phyloP scores from a whole-genome alignment of 2,113 vertebrate species.

The Gobiocypris rarus region DNA sequence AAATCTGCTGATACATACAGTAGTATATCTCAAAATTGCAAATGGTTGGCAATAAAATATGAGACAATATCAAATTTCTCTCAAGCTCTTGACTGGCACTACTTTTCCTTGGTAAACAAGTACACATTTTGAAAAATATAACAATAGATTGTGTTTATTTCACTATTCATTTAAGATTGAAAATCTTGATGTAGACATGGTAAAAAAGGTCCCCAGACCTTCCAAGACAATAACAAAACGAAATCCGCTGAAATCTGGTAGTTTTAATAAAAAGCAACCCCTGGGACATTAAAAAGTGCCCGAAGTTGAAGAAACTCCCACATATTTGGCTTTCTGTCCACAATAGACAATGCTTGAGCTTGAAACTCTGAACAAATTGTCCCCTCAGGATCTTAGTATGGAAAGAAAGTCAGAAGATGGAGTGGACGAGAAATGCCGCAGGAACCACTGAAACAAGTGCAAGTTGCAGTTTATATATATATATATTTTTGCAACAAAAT shows the following conservation, averaged over 20 bases:
- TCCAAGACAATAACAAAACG: background rate
- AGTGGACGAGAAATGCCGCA: background rate
- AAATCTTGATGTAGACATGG: background rate
- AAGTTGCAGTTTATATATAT: background rate
- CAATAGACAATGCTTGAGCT: conserved; percentile 8
- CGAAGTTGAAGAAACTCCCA: conserved; percentile 23
- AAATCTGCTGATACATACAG: too few species aligned
- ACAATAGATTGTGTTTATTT: background rate
- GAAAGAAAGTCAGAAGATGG: background rate
- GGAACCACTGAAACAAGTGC: background rate
- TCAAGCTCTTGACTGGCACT: background rate
- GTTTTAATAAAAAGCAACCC: conserved; percentile 10
- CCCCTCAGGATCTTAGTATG: conserved; percentile 25
- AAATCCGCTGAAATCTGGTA: conserved; percentile 10
- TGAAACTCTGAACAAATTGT: conserved; percentile 12
- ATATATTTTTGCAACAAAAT: background rate
- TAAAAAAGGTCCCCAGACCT: background rate
- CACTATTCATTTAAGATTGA: background rate
- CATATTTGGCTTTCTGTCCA: conserved; percentile 20
- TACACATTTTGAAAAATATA: background rate
- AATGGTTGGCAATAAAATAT: background rate
- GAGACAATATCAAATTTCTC: background rate
- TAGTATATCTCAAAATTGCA: background rate
- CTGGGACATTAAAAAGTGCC: conserved; percentile 4
- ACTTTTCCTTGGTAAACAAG: background rate